Evolutionary conservation across 2,797 vertebrate species (phyloP).

Genomic region (Ibycter americanus): DNA sequence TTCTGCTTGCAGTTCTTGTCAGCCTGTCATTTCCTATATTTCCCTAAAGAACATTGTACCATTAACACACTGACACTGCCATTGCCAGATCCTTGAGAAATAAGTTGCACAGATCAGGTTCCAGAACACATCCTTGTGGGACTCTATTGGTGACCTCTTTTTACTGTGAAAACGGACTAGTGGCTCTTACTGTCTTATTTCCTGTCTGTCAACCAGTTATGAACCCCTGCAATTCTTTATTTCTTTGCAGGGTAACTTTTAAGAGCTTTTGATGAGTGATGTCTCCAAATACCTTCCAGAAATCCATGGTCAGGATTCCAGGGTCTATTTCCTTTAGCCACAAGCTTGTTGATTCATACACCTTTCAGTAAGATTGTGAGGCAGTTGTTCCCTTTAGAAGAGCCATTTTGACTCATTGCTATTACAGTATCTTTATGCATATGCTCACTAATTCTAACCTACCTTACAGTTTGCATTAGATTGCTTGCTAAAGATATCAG

Average conservation of each 20-base stretch:
- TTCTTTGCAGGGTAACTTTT: neutral
- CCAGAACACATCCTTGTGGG: neutral
- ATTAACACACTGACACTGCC: neutral
- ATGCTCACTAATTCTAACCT: neutral
- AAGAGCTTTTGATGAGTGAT: neutral
- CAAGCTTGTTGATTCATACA: neutral
- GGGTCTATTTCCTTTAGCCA: neutral
- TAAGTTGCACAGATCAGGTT: neutral
- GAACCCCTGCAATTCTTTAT: neutral
- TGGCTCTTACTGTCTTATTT: neutral
- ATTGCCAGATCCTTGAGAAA: neutral
- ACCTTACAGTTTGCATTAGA: neutral
- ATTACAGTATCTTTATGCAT: neutral
- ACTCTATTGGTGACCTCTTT: neutral
- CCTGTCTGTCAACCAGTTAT: neutral
- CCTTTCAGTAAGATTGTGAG: neutral
- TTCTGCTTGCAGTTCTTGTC: neutral
- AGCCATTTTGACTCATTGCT: neutral
- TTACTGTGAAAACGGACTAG: neutral
- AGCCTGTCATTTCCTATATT: neutral
- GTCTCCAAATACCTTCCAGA: neutral
- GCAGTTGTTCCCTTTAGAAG: neutral
- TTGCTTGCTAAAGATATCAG: neutral
- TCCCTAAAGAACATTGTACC: neutral
- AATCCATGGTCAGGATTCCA: neutral